phyloP scores from a whole-genome alignment of 2,113 vertebrate species.

The Gymnarchus niloticus region DNA sequence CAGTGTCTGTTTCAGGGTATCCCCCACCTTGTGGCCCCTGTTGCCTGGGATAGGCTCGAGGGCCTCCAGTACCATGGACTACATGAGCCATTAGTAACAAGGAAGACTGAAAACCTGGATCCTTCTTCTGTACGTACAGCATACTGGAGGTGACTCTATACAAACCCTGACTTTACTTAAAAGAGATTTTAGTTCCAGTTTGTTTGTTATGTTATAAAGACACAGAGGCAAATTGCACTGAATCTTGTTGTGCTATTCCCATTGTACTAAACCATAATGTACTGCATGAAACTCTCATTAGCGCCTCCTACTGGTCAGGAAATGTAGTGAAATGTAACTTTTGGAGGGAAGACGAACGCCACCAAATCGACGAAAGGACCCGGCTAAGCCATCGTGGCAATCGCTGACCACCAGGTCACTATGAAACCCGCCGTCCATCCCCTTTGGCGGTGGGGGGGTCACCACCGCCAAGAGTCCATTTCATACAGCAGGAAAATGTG shows the following conservation, averaged over 20 bases:
- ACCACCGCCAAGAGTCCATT: background rate
- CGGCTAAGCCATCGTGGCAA: background rate
- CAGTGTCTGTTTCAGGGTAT: background rate
- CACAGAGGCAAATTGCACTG: background rate
- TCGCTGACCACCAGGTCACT: background rate
- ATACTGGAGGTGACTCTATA: background rate
- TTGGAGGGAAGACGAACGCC: background rate
- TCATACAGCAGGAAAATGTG: background rate
- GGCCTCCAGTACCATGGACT: background rate
- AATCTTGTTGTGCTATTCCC: background rate
- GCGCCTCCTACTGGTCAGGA: background rate
- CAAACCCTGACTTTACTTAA: background rate
- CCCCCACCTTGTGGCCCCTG: background rate
- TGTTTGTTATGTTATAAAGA: background rate
- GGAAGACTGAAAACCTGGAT: background rate
- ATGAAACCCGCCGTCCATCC: background rate
- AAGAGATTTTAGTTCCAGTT: background rate
- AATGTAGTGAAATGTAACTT: no score
- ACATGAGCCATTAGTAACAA: background rate
- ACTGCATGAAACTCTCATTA: background rate
- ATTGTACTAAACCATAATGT: background rate
- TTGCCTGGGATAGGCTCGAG: background rate
- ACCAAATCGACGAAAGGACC: background rate
- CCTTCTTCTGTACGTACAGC: background rate
- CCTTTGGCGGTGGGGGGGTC: background rate